Evolutionary conservation across 2,888 invertebrate genomes (phyloP), one percentile per base, ranked within the genome.

Genomic region (Pelosia muscerda): DNA sequence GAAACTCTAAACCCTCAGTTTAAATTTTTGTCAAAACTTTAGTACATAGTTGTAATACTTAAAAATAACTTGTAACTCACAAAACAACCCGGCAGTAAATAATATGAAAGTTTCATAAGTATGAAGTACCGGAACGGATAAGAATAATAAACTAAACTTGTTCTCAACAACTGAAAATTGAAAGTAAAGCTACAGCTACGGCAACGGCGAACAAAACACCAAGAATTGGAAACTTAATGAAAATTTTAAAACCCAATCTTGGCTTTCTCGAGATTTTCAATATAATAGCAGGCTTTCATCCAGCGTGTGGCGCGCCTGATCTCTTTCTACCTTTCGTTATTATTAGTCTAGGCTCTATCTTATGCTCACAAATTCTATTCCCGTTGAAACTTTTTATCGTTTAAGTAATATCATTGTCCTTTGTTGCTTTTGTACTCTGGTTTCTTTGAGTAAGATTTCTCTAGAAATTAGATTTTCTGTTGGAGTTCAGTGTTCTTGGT

Each of bases 271-370:
- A 80, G 78, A 76, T 76, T 74, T 83, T 81, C 81, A 84, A 84
- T 84, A 75, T 81, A 77, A 75, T 77, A 62, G 71, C 73, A 74
- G 71, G 78, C 78, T 81, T 79, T 84, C 82, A 84, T 82, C 81
- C 77, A 73, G 73, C 74, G 77, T 73, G 77, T 78, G 79, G 74
- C 72, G 73, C 75, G 78, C 72, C 78, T 73, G 69, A 75, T 78
- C 77, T 59, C 64, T 67, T 81, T 77, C 59, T 71, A 65, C 67
- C 76, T 73, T 63, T 76, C 73, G 6, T 38, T 49, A 78, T 83
- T 85, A 85, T 86, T 81, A 86, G 84, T 78, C 78, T 82, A 73
- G 78, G 76, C 74, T 77, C 80, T 81, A 77, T 78, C 81, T 81
- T 76, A 76, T 79, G 81, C 81, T 77, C 79, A 71, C 74, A 78